phyloP scores from a whole-genome alignment of 2,888 invertebrate species.

The Hirtodrosophila alboralis region DNA sequence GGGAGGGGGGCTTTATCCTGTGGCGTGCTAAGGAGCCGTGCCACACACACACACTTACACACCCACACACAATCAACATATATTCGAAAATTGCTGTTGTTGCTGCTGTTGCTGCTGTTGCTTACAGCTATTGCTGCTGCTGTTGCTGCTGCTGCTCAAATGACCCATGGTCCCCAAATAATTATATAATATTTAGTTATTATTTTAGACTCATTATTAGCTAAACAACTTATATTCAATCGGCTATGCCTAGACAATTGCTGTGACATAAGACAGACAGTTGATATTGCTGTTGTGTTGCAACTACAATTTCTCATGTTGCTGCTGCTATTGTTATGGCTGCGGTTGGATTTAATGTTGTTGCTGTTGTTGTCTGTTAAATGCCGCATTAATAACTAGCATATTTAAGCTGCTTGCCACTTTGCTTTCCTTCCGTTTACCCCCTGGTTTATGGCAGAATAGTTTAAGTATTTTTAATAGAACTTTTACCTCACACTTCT shows the following conservation, averaged over 20 bases:
- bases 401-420: slow-evolving; percentile 71
- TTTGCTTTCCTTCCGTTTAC: background rate
- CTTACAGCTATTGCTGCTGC: no score
- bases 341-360: slow-evolving; percentile 20
- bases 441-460: no score
- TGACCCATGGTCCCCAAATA: no score
- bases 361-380: slow-evolving; percentile 18
- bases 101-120: background rate
- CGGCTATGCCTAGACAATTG: no score
- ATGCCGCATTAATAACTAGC: slow-evolving; percentile 64
- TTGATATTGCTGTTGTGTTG: no score
- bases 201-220: no score
- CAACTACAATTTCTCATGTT: no score
- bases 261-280: no score
- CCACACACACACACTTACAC: slow-evolving; percentile 20
- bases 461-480: slow-evolving; percentile 76
- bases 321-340: slow-evolving; percentile 6
- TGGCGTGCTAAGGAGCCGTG: slow-evolving; percentile 49
- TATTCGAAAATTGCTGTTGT: no score
- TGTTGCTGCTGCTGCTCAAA: slow-evolving; percentile 7
- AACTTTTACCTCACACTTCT: slow-evolving; percentile 54
- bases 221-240: no score
- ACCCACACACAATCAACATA: slow-evolving; percentile 6
- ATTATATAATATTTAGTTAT: no score
- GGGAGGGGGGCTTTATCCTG: slow-evolving; percentile 8